Percentiles rank a stretch among this genome's conserved stretches.
These are phyloP conservation scores for Botia kubotai DNA, from an alignment of 2,797 vertebrate species.

Conservation along the genomic window DNA sequence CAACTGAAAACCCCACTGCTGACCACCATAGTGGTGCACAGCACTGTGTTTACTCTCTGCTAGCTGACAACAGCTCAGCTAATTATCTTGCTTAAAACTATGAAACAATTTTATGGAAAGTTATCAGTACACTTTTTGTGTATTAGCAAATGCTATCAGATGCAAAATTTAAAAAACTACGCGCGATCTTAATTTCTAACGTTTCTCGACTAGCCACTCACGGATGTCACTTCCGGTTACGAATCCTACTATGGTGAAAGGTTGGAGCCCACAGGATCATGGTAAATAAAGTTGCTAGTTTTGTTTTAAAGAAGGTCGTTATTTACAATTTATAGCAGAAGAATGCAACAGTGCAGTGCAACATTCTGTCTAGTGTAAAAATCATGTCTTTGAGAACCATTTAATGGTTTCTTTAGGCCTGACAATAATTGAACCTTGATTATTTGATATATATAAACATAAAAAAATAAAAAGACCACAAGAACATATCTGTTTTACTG, in stretches of 20 bases:
- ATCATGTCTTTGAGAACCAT: too few species aligned
- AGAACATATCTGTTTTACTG: too few species aligned
- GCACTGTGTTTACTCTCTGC: neutral
- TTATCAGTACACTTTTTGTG: neutral
- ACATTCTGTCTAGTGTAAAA: too few species aligned
- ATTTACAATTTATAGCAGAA: too few species aligned
- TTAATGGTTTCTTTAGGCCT: too few species aligned
- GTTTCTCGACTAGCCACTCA: neutral
- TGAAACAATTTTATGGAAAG: neutral
- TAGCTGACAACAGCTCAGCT: neutral
- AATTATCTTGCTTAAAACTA: neutral
- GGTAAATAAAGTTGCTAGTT: neutral
- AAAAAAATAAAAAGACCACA: too few species aligned
- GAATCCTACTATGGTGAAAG: neutral
- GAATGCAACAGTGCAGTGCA: too few species aligned
- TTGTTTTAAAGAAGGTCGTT: neutral
- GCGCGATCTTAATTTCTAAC: neutral
- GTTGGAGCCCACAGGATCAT: too few species aligned
- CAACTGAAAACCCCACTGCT: neutral
- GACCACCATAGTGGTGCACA: neutral
- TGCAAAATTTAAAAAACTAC: neutral
- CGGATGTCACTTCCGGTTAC: slow-evolving; percentile 10
- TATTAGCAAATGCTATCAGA: neutral
- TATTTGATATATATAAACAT: too few species aligned
- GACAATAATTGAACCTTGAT: too few species aligned